These are phyloP conservation scores for Onchidella celtica DNA, from an alignment of 2,888 invertebrate species.

Conservation along the genomic window DNA sequence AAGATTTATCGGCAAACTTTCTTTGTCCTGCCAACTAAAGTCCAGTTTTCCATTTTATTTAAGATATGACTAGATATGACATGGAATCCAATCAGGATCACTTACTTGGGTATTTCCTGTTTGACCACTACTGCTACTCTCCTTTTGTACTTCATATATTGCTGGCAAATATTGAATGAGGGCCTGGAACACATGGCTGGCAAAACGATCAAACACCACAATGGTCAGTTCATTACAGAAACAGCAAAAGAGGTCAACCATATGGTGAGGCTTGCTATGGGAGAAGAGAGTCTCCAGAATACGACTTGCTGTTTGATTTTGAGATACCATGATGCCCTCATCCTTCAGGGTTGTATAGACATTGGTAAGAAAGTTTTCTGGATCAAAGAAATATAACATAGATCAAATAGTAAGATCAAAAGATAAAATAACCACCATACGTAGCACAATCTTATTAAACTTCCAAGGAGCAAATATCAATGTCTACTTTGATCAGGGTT, in stretches of 20 bases:
- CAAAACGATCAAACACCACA: slow-evolving; percentile 58
- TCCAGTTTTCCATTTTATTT: too few relatives aligned
- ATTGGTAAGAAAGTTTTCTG: slow-evolving; percentile 74
- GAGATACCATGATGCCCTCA: slow-evolving; percentile 71
- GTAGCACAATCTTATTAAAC: not conserved
- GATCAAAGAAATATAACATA: too few relatives aligned
- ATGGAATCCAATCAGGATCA: not conserved
- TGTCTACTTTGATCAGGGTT: too few relatives aligned
- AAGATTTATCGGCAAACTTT: too few relatives aligned
- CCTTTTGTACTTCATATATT: slow-evolving; percentile 50
- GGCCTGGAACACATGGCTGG: slow-evolving; percentile 76
- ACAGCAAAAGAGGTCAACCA: slow-evolving; percentile 58
- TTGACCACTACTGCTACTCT: not conserved
- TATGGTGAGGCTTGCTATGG: slow-evolving; percentile 62
- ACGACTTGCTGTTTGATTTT: slow-evolving; percentile 72
- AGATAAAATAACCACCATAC: not conserved
- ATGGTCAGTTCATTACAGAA: slow-evolving; percentile 43
- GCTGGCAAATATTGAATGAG: slow-evolving; percentile 61
- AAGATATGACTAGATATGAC: too few relatives aligned
- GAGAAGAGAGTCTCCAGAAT: slow-evolving; percentile 71
- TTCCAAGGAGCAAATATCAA: too few relatives aligned
- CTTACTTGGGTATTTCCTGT: slow-evolving; percentile 18
- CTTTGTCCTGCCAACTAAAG: too few relatives aligned
- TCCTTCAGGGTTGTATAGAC: slow-evolving; percentile 71
- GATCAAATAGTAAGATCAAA: not conserved